Percentiles rank a stretch among this genome's conserved stretches.
Evolutionary conservation across 2,888 invertebrate species (phyloP).

Genomic region (Patella ulyssiponensis): DNA sequence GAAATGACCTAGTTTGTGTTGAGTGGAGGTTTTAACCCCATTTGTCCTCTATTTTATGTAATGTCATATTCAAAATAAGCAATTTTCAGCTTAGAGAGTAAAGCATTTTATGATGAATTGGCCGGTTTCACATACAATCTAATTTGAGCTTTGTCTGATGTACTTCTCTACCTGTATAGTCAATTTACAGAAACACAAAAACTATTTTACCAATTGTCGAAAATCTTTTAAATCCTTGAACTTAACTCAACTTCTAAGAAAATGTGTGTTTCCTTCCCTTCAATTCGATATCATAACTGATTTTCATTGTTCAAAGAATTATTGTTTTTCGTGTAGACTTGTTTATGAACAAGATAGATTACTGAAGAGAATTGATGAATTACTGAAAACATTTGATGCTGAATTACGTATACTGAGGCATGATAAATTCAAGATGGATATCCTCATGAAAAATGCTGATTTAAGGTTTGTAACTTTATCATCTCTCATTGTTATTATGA

Average conservation of each 20-base stretch:
- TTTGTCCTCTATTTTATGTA: no score
- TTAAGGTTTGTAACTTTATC: constrained; percentile 56
- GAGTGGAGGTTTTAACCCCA: no score
- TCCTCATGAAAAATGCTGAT: constrained; percentile 71
- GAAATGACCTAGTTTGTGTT: no score
- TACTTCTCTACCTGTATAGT: no score
- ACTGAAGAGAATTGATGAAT: constrained; percentile 76
- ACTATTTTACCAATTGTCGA: no score
- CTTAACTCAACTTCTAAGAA: background rate
- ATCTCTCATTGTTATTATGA: background rate
- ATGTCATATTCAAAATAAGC: no score
- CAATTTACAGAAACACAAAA: background rate
- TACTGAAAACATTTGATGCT: constrained; percentile 80
- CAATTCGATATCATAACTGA: no score
- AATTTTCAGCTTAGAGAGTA: no score
- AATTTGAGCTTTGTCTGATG: no score
- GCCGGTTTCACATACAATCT: no score
- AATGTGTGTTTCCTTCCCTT: background rate
- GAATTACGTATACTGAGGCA: constrained; percentile 68
- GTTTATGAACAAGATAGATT: constrained; percentile 78
- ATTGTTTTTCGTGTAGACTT: constrained; percentile 46
- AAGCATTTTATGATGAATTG: no score
- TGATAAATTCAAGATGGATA: constrained; percentile 69
- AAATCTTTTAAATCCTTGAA: background rate
- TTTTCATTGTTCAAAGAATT: background rate